These are phyloP conservation scores for Bombyx mori DNA, from an alignment of 1,140 invertebrate genomes.

Conservation along the genomic window ASM3026992v2 NC_085117.1:10836001-10836500, in stretches of 20 bases:
- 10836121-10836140: slow-evolving; percentile 52
- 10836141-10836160: slow-evolving; percentile 57
- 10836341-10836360: slow-evolving; percentile 79
- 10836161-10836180: slow-evolving; percentile 59
- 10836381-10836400: slow-evolving; percentile 62
- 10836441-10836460: slow-evolving; percentile 79
- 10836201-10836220: slow-evolving; percentile 72
- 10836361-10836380: slow-evolving; percentile 70
- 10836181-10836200: slow-evolving; percentile 55
- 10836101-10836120: slow-evolving; percentile 41
- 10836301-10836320: slow-evolving; percentile 74
- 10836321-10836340: slow-evolving; percentile 78
- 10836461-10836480: slow-evolving; percentile 74
- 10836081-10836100: slow-evolving; percentile 43
- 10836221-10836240: slow-evolving; percentile 74
- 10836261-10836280: slow-evolving; percentile 78
- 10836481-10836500: slow-evolving; percentile 77
- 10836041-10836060: slow-evolving; percentile 74
- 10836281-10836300: slow-evolving; percentile 76
- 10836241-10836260: slow-evolving; percentile 76
- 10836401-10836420: slow-evolving; percentile 68
- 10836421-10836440: slow-evolving; percentile 75
- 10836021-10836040: slow-evolving; percentile 75
- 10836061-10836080: slow-evolving; percentile 68
- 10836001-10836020: slow-evolving; percentile 73